Percentiles rank a stretch among this genome's conserved stretches.
These are phyloP conservation scores for Prolemur simus DNA, from an alignment of 2,113 vertebrate genomes.

Conservation along the genomic window DNA sequence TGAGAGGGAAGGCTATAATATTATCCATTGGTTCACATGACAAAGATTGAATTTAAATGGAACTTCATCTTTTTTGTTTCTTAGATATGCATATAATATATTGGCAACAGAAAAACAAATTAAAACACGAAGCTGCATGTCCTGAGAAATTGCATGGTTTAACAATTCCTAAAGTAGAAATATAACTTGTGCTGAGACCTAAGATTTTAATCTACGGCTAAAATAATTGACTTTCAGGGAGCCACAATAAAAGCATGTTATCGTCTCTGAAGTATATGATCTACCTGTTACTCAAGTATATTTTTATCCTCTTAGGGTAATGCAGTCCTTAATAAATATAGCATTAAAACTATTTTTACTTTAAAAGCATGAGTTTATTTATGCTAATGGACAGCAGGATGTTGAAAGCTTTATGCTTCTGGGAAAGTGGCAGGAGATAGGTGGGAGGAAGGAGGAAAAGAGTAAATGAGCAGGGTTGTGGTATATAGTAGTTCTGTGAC, in stretches of 20 bases:
- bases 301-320: slow-evolving; percentile 70
- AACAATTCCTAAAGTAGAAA: slow-evolving; percentile 49
- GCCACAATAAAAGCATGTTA: slow-evolving; percentile 53
- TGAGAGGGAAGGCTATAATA: not conserved
- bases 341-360: slow-evolving; percentile 70
- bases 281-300: slow-evolving; percentile 63
- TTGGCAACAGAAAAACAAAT: slow-evolving; percentile 60
- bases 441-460: slow-evolving; percentile 71
- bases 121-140: slow-evolving; percentile 8
- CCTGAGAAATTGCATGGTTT: not conserved
- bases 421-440: slow-evolving; percentile 72
- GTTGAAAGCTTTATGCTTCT: slow-evolving; percentile 68
- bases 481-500: slow-evolving; percentile 43
- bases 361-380: slow-evolving; percentile 77
- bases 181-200: slow-evolving; percentile 34
- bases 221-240: slow-evolving; percentile 63
- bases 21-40: slow-evolving; percentile 21
- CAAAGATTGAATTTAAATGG: slow-evolving; percentile 51
- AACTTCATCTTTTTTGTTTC: slow-evolving; percentile 49
- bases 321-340: slow-evolving; percentile 65
- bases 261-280: slow-evolving; percentile 40
- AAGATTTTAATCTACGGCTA: slow-evolving; percentile 51
- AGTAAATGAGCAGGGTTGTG: slow-evolving; percentile 45
- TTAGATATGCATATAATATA: slow-evolving; percentile 35
- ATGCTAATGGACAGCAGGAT: slow-evolving; percentile 78